A percentile compares a stretch with the other conserved stretches of the same genome.
These are phyloP conservation scores for Zaprionus ghesquierei DNA, from an alignment of 1,140 invertebrate species.

Conservation along the genomic window DNA sequence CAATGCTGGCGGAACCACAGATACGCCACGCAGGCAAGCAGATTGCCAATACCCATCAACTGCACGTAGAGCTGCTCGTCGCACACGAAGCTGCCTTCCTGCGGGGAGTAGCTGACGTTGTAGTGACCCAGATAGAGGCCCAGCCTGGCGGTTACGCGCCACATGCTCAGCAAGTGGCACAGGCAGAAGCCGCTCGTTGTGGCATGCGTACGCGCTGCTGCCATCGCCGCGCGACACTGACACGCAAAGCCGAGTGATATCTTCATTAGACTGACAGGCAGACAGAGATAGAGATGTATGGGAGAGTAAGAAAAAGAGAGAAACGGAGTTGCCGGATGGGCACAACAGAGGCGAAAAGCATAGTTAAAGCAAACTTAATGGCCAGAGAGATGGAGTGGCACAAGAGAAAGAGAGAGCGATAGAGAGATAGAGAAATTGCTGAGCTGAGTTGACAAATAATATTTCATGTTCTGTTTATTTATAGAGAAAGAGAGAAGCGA, in stretches of 20 bases:
- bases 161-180: slow-evolving; percentile 55
- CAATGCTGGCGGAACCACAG: slow-evolving; percentile 48
- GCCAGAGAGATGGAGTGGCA: too few relatives aligned
- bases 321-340: too few relatives aligned
- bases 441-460: slow-evolving; percentile 45
- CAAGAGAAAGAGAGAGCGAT: not conserved
- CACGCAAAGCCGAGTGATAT: not conserved
- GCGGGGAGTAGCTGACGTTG: slow-evolving; percentile 35
- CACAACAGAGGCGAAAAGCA: too few relatives aligned
- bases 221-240: slow-evolving; percentile 33
- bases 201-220: slow-evolving; percentile 42
- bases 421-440: not conserved
- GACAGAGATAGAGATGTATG: not conserved
- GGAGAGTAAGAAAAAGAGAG: not conserved
- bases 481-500: slow-evolving; percentile 26
- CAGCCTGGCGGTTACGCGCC: slow-evolving; percentile 32
- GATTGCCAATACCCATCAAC: slow-evolving; percentile 30
- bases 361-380: too few relatives aligned
- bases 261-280: not conserved
- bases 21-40: slow-evolving; percentile 30
- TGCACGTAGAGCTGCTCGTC: slow-evolving; percentile 61
- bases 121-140: slow-evolving; percentile 59
- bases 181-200: slow-evolving; percentile 53
- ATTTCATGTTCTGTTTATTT: slow-evolving; percentile 77
- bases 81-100: slow-evolving; percentile 8